Percentiles rank a stretch among this genome's conserved stretches.
Conservation (phyloP, 2,113 vertebrate species). For the Puffinus mauretanicus region DNA sequence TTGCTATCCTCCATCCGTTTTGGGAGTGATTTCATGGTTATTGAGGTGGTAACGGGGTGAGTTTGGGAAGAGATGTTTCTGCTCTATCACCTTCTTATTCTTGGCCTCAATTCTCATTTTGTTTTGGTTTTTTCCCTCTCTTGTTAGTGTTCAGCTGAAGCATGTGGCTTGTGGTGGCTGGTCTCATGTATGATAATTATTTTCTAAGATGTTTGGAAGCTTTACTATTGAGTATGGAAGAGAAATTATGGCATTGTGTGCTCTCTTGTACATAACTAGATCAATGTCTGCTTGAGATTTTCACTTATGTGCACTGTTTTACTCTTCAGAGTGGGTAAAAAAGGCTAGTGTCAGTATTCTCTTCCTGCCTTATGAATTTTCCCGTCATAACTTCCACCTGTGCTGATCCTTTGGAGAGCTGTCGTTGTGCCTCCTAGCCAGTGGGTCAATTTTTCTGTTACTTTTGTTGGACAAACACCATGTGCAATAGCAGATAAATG, state of each 20-base stretch:
- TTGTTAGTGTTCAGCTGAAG: neutral
- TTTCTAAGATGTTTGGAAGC: neutral
- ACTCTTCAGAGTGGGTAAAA: neutral
- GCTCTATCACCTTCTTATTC: neutral
- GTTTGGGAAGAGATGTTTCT: neutral
- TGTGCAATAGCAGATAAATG: neutral
- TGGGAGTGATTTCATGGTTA: neutral
- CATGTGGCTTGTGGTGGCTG: neutral
- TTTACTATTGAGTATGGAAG: neutral
- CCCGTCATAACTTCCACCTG: neutral
- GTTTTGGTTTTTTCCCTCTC: neutral
- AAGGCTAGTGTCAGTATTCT: neutral
- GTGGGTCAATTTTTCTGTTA: neutral
- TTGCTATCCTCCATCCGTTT: neutral
- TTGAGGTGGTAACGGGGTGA: neutral
- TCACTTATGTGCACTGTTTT: fast-evolving
- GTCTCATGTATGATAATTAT: neutral
- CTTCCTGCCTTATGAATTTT: neutral
- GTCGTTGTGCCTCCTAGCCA: neutral
- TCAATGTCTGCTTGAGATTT: neutral
- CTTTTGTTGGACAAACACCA: neutral
- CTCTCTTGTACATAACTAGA: neutral
- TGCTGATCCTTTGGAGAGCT: neutral
- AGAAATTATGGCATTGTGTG: neutral
- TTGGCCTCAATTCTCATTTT: neutral